phyloP scores from a whole-genome alignment of 2,113 vertebrate species.

The Hemiprocne comata region DNA sequence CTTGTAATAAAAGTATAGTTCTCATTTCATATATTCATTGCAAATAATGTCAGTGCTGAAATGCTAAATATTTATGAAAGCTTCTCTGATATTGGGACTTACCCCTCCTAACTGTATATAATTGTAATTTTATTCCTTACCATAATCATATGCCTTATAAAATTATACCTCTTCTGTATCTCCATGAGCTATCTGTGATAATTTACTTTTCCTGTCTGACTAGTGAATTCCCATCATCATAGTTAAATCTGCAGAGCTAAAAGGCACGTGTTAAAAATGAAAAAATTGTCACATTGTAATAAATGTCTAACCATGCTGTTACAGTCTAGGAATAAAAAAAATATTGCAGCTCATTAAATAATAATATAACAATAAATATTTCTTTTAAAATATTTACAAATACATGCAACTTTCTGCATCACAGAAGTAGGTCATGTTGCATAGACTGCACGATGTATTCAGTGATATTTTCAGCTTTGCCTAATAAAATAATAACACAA shows the following conservation, averaged over 20 bases:
- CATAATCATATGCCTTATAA: neutral
- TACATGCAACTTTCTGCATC: neutral
- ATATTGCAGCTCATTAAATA: neutral
- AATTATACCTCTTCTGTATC: neutral
- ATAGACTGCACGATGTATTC: neutral
- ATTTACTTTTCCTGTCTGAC: neutral
- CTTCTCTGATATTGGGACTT: neutral
- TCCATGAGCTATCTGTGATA: neutral
- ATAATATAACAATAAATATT: neutral
- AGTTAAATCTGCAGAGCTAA: neutral
- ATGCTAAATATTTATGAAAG: neutral
- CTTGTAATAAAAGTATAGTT: neutral
- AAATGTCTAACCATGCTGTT: neutral
- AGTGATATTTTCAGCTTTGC: neutral
- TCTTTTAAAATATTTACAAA: constrained; percentile 11
- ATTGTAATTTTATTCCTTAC: neutral
- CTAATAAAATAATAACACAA: neutral
- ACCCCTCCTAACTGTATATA: neutral
- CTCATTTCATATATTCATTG: neutral
- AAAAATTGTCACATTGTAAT: neutral
- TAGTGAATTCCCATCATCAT: neutral
- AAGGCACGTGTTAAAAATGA: neutral
- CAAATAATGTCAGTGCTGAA: neutral
- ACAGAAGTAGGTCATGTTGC: neutral
- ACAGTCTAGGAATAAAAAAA: neutral